Percentiles rank a stretch among this genome's conserved stretches.
Evolutionary conservation across 2,888 invertebrate species (phyloP).

Genomic region (Oscheius sp.): DNA sequence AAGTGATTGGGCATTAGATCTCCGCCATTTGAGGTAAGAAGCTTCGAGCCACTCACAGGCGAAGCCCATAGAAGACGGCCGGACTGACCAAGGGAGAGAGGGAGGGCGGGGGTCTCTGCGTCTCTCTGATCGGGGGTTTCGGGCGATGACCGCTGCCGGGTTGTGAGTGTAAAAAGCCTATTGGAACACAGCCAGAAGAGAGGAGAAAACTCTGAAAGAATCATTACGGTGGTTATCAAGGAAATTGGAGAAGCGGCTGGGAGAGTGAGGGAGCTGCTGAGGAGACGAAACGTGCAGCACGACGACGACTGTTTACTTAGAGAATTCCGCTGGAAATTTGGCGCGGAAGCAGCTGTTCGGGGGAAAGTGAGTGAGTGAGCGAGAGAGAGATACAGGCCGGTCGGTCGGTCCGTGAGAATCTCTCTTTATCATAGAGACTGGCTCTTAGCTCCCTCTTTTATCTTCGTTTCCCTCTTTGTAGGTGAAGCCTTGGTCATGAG

Average conservation of each 20-base stretch:
- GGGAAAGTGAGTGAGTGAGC: background rate
- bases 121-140: background rate
- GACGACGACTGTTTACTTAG: slow-evolving; percentile 5
- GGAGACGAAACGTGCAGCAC: background rate
- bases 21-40: slow-evolving; percentile 10
- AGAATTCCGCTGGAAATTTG: slow-evolving; percentile 6
- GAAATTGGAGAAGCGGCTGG: background rate
- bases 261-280: background rate
- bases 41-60: slow-evolving; percentile 26
- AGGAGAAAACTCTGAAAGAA: slow-evolving; percentile 5
- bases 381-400: slow-evolving; percentile 6
- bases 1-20: background rate
- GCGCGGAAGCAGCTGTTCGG: slow-evolving; percentile 19
- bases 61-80: slow-evolving; percentile 24
- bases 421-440: too few species aligned
- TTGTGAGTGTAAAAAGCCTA: too few species aligned
- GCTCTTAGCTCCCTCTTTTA: too few species aligned
- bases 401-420: too few species aligned
- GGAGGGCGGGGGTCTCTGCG: slow-evolving; percentile 4
- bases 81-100: slow-evolving; percentile 6
- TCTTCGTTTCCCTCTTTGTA: too few species aligned
- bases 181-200: slow-evolving; percentile 20
- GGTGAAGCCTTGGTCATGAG: too few species aligned
- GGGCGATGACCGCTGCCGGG: slow-evolving; percentile 8
- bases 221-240: background rate